phyloP scores from a whole-genome alignment of 2,797 vertebrate species.

The Characodon lateralis region DNA sequence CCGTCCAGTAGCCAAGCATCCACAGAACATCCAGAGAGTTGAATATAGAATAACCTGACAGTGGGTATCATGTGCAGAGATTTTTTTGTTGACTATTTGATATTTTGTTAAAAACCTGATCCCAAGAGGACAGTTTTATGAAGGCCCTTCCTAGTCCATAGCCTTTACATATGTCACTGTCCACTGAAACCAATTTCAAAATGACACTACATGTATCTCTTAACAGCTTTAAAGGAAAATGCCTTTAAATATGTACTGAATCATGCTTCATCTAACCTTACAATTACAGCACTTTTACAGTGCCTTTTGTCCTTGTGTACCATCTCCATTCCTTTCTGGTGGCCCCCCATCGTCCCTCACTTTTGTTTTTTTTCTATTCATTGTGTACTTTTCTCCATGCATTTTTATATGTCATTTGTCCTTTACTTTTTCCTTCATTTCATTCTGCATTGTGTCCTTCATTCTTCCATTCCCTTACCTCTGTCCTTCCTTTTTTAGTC shows the following conservation, averaged over 20 bases:
- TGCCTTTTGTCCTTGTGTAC: too few relatives aligned
- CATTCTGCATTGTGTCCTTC: too few relatives aligned
- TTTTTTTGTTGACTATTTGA: slow-evolving; percentile 38
- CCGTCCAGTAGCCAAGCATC: slow-evolving; percentile 71
- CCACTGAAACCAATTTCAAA: slow-evolving; percentile 40
- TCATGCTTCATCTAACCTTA: not conserved
- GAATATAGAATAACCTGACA: slow-evolving; percentile 67
- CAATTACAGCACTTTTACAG: not conserved
- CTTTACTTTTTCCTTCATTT: too few relatives aligned
- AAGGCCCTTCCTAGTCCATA: slow-evolving; percentile 26
- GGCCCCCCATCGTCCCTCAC: too few relatives aligned
- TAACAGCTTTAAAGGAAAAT: slow-evolving; percentile 7
- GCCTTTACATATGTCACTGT: slow-evolving; percentile 42
- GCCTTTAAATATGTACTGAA: slow-evolving; percentile 15
- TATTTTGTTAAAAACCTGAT: slow-evolving; percentile 14
- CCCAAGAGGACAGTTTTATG: not conserved
- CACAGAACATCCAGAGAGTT: slow-evolving; percentile 57
- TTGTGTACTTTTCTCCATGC: too few relatives aligned
- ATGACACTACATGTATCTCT: slow-evolving; percentile 16
- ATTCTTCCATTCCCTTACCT: too few relatives aligned
- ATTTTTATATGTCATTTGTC: too few relatives aligned
- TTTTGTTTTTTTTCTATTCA: too few relatives aligned
- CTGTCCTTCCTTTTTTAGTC: too few relatives aligned
- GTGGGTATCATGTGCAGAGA: slow-evolving; percentile 32
- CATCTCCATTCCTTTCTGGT: too few relatives aligned